phyloP scores from a whole-genome alignment of 2,113 vertebrate genomes.

The Ammodytes marinus region DNA sequence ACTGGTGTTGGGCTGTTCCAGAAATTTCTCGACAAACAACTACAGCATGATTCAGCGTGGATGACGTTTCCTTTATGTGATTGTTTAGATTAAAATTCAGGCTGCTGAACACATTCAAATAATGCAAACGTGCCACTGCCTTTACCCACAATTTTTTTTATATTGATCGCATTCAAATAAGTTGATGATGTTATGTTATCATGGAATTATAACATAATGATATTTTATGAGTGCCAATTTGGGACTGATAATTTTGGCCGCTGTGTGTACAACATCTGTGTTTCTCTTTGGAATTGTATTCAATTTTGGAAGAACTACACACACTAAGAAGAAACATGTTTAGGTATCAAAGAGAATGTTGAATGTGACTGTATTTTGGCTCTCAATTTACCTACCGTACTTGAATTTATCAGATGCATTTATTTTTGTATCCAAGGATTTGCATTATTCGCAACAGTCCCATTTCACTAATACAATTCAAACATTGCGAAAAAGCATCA shows the following conservation, averaged over 20 bases:
- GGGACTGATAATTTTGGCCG: not conserved
- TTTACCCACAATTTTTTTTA: too few species aligned
- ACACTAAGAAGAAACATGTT: not conserved
- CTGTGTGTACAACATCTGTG: constrained; percentile 17
- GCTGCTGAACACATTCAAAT: constrained; percentile 15
- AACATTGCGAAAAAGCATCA: not conserved
- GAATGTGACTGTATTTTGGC: not conserved
- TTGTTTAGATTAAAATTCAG: not conserved
- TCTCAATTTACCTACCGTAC: not conserved
- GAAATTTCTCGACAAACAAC: not conserved
- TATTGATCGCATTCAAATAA: not conserved
- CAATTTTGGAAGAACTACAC: not conserved
- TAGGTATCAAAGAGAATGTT: not conserved
- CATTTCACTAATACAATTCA: not conserved
- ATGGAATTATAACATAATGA: not conserved
- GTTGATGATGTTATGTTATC: not conserved
- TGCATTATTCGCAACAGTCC: not conserved
- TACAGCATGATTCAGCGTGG: not conserved
- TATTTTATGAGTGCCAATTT: not conserved
- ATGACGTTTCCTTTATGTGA: not conserved
- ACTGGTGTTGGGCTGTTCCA: not conserved
- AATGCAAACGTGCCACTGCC: not conserved
- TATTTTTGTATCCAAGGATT: constrained; percentile 1
- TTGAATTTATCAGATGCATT: not conserved
- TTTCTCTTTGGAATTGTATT: not conserved